Conservation (phyloP, 2,113 vertebrate genomes). For the Trochalopteron elliotii region DNA sequence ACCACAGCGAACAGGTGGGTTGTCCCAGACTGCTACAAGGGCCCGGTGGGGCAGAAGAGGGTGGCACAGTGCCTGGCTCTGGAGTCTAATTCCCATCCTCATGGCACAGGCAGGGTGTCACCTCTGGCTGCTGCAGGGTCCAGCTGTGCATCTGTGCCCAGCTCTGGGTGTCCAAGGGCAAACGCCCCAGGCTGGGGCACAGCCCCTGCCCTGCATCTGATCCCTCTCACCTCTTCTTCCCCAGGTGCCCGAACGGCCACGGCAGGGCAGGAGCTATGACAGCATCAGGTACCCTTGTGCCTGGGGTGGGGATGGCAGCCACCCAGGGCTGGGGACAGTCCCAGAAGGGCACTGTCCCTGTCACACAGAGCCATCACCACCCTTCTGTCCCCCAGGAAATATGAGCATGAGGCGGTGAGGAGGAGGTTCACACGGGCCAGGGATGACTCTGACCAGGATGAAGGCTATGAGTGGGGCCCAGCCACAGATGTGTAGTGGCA, state of each 20-base stretch:
- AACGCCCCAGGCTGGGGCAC: neutral
- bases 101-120: neutral
- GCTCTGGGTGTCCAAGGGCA: neutral
- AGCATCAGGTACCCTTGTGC: conserved; percentile 24
- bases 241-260: neutral
- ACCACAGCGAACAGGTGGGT: neutral
- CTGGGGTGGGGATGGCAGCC: neutral
- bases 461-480: conserved; percentile 87
- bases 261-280: neutral
- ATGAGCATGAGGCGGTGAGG: conserved; percentile 81
- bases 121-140: neutral
- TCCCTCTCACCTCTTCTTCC: neutral
- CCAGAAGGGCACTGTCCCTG: accelerated
- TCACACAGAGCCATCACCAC: neutral
- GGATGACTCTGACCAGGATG: conserved; percentile 82
- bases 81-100: neutral
- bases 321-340: neutral
- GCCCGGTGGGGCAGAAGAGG: neutral
- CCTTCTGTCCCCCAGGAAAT: conserved; percentile 60
- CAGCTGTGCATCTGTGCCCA: neutral
- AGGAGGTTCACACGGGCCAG: conserved; percentile 84
- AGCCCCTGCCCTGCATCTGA: neutral
- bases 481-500: conserved; percentile 87
- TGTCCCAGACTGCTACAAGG: neutral
- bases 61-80: neutral